Percentiles rank a stretch among this genome's conserved stretches.
phyloP scores from a whole-genome alignment of 2,888 invertebrate genomes.

The Phaonia tiefii region DNA sequence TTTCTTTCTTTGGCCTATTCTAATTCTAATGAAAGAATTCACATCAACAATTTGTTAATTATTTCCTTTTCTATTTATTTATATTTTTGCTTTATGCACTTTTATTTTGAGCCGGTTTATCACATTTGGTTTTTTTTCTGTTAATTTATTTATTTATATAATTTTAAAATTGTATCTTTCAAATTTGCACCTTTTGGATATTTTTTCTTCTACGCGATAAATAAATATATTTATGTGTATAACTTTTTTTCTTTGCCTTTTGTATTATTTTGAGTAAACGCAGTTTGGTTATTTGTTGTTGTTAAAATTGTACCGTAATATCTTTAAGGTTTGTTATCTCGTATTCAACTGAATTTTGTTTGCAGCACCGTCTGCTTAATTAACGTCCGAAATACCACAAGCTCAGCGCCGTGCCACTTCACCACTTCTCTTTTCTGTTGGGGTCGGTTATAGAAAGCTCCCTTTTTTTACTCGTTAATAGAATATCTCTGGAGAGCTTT shows the following conservation, averaged over 20 bases:
- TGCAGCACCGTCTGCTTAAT: slow-evolving; percentile 73
- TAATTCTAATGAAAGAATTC: slow-evolving; percentile 30
- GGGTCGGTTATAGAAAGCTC: slow-evolving; percentile 60
- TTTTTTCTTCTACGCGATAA: slow-evolving; percentile 25
- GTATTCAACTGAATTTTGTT: slow-evolving; percentile 77
- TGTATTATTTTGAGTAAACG: slow-evolving; percentile 41
- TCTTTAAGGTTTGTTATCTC: slow-evolving; percentile 77
- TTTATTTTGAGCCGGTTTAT: slow-evolving; percentile 59
- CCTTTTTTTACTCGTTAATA: background rate
- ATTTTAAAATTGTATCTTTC: slow-evolving; percentile 16
- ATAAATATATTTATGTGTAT: slow-evolving; percentile 13
- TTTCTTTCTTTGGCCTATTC: background rate
- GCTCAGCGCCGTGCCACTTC: slow-evolving; percentile 29
- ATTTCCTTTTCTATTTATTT: slow-evolving; percentile 11
- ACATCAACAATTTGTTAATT: slow-evolving; percentile 15
- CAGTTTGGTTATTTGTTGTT: slow-evolving; percentile 13
- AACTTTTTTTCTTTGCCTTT: slow-evolving; percentile 36
- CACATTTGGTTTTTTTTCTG: slow-evolving; percentile 29
- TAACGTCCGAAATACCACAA: slow-evolving; percentile 69
- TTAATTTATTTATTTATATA: slow-evolving; percentile 41
- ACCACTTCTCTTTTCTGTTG: slow-evolving; percentile 48
- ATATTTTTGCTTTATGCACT: background rate
- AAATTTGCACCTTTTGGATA: slow-evolving; percentile 42
- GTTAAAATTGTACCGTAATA: slow-evolving; percentile 62
- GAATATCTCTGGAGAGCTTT: slow-evolving; percentile 59